These are phyloP conservation scores for Crambe crambe DNA, from an alignment of 37 sponge, comb jelly and placozoan genomes.

Conservation along the genomic window DNA sequence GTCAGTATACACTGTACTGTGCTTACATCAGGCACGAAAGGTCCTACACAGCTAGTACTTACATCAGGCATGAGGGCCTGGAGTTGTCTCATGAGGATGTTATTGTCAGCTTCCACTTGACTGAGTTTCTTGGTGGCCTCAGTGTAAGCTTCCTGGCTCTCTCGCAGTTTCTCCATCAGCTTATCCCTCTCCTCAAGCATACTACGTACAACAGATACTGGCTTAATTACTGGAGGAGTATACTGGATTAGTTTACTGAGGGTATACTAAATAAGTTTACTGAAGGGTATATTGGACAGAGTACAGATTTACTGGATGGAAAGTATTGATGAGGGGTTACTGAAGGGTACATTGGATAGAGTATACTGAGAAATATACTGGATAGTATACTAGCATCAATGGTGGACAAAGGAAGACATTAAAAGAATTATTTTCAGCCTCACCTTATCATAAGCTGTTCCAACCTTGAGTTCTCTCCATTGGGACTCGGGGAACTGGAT, in stretches of 20 bases:
- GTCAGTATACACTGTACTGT: no score
- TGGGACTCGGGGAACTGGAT: constrained; percentile 41
- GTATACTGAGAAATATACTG: no score
- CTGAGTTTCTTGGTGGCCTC: constrained; percentile 42
- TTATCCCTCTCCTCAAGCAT: constrained; percentile 81
- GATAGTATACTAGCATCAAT: no score
- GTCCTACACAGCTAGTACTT: no score
- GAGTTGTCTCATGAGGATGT: constrained; percentile 61
- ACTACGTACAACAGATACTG: neutral
- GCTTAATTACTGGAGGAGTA: no score
- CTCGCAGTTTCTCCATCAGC: constrained; percentile 63
- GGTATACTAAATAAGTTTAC: no score
- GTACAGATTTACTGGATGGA: neutral
- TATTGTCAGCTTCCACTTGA: constrained; percentile 61
- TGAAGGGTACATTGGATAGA: neutral
- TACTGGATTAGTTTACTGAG: no score
- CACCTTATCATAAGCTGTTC: constrained; percentile 75
- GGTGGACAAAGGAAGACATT: no score
- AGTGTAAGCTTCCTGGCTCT: constrained; percentile 60
- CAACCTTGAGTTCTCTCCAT: constrained; percentile 45
- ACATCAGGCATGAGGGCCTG: constrained; percentile 74
- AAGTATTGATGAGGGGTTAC: neutral
- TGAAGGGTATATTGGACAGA: no score
- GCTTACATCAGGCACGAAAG: no score
- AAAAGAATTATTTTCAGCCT: neutral